A percentile compares a stretch with the other conserved stretches of the same genome.
Conservation (phyloP, 2,113 vertebrate species). For the Leptocoma aspasia region DNA sequence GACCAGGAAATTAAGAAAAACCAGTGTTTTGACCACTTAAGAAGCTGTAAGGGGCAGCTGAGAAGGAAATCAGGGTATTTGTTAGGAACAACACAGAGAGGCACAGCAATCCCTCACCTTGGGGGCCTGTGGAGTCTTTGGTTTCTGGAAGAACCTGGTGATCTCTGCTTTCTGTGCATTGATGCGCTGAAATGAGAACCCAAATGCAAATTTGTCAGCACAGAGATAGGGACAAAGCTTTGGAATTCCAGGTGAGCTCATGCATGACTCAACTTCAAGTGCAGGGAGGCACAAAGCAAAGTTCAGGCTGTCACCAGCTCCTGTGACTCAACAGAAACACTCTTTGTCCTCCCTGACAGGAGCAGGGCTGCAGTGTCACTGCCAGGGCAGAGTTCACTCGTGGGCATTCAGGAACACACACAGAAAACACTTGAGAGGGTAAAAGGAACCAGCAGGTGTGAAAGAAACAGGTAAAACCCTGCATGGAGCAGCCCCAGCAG, state of each 20-base stretch:
- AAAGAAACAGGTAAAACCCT: neutral
- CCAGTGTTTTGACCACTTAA: neutral
- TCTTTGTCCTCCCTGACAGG: accelerated
- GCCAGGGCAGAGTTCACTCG: neutral
- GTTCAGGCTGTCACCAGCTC: neutral
- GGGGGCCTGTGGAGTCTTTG: constrained; percentile 88
- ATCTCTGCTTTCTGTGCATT: constrained; percentile 95
- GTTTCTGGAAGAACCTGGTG: constrained; percentile 93
- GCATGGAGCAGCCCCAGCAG: neutral
- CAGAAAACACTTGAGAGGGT: neutral
- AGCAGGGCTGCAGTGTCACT: accelerated
- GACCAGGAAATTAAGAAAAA: neutral
- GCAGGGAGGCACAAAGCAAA: neutral
- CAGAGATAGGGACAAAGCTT: neutral
- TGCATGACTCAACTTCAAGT: neutral
- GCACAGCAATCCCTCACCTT: constrained; percentile 76
- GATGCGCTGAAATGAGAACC: constrained; percentile 76
- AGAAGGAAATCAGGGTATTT: neutral
- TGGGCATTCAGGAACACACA: accelerated
- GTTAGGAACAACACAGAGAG: neutral
- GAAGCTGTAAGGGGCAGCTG: neutral
- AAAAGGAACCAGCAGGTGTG: neutral
- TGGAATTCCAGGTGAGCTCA: neutral
- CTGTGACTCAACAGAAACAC: neutral
- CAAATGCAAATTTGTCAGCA: neutral